Percentiles rank a stretch among this genome's conserved stretches.
phyloP scores from a whole-genome alignment of 1,140 invertebrate species.

The Geopemphigus sp. region DNA sequence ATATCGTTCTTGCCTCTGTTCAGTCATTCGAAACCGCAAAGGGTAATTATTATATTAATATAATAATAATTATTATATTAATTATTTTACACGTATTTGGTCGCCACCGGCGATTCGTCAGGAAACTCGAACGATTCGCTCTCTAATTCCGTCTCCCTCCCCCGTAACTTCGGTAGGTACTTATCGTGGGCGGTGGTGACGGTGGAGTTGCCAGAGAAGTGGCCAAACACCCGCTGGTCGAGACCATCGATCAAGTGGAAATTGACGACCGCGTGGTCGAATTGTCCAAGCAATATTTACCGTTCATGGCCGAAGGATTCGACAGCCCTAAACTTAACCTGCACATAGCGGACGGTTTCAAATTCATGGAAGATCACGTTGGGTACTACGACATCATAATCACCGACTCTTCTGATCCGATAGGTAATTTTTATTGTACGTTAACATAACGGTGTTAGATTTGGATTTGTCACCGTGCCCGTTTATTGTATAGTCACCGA shows the following conservation, averaged over 20 bases:
- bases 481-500: too few species aligned
- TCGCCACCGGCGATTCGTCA: background rate
- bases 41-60: conserved; percentile 65
- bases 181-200: conserved; percentile 97
- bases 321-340: conserved; percentile 78
- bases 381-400: conserved; percentile 95
- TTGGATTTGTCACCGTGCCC: too few species aligned
- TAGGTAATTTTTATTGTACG: conserved; percentile 63
- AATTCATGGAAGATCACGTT: conserved; percentile 85
- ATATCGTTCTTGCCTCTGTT: conserved; percentile 91
- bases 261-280: conserved; percentile 92
- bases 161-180: conserved; percentile 63
- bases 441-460: too few species aligned
- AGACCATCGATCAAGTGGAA: conserved; percentile 88
- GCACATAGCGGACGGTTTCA: conserved; percentile 89
- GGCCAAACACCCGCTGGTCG: conserved; percentile 85
- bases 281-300: conserved; percentile 85
- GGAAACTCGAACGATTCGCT: background rate
- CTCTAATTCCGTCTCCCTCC: too few species aligned
- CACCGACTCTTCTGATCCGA: conserved; percentile 95
- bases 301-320: conserved; percentile 86
- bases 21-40: conserved; percentile 85
- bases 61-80: too few species aligned
- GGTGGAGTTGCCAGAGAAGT: conserved; percentile 94
- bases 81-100: too few species aligned